Evolutionary conservation across 2,113 vertebrate species (phyloP).

Genomic region (Ceyx margarethae): DNA sequence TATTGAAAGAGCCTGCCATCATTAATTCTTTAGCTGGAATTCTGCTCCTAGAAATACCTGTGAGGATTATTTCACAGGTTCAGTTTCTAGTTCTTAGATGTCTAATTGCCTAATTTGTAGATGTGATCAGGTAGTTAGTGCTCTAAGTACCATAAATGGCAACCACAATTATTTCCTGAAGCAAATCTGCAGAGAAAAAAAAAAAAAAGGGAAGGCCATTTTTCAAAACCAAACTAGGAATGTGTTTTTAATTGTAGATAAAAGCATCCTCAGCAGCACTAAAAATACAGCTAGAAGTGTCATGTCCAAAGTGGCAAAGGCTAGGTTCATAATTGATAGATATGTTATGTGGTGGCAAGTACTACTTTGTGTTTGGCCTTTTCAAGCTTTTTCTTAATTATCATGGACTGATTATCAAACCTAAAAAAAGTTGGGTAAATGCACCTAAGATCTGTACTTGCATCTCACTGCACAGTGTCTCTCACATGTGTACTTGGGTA

Average conservation of each 20-base stretch:
- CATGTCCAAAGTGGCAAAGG: not conserved
- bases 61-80: slow-evolving; percentile 18
- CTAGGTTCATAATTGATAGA: not conserved
- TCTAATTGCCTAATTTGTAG: slow-evolving; percentile 40
- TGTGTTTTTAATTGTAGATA: not conserved
- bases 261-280: slow-evolving; percentile 16
- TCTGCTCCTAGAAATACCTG: slow-evolving; percentile 27
- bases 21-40: slow-evolving; percentile 2
- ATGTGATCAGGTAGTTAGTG: not conserved
- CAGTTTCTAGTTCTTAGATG: slow-evolving; percentile 7
- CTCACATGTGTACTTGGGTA: not conserved
- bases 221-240: not conserved
- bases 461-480: accelerated
- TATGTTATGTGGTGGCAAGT: not conserved
- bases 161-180: slow-evolving; percentile 30
- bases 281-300: slow-evolving; percentile 17
- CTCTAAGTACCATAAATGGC: not conserved
- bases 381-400: not conserved
- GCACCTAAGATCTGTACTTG: not conserved
- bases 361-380: not conserved
- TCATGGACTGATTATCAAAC: not conserved
- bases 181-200: not conserved
- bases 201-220: not conserved
- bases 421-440: not conserved
- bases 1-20: not conserved